These are phyloP conservation scores for Camptogramma bilineatum DNA, from an alignment of 2,888 invertebrate species.

Conservation along the genomic window DNA sequence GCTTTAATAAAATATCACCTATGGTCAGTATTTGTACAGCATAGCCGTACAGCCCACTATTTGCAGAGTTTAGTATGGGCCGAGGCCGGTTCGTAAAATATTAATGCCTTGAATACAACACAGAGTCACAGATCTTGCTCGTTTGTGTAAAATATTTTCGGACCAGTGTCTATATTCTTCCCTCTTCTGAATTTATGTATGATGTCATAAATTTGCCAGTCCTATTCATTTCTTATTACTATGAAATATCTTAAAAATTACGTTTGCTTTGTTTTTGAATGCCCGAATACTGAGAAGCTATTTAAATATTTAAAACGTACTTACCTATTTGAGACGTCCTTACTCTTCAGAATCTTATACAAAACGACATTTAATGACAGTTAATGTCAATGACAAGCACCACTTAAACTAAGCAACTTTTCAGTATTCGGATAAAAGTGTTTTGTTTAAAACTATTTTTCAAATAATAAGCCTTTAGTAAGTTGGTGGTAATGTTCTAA, in stretches of 20 bases:
- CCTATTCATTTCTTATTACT: not conserved
- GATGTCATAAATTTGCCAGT: not conserved
- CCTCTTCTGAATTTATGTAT: conserved; percentile 20
- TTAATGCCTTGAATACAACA: conserved; percentile 14
- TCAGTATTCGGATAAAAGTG: too few relatives aligned
- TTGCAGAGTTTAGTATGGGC: conserved; percentile 19
- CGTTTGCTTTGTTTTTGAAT: too few relatives aligned
- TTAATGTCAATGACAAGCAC: too few relatives aligned
- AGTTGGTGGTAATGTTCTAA: too few relatives aligned
- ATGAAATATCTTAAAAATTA: not conserved
- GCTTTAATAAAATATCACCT: not conserved
- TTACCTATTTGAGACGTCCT: too few relatives aligned
- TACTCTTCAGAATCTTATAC: too few relatives aligned
- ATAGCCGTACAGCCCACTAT: conserved; percentile 1
- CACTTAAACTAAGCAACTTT: too few relatives aligned
- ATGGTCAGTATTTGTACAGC: not conserved
- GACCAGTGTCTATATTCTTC: not conserved
- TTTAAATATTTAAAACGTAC: too few relatives aligned
- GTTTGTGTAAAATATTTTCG: conserved; percentile 19
- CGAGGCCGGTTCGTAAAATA: conserved; percentile 19
- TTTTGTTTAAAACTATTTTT: too few relatives aligned
- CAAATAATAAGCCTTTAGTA: too few relatives aligned
- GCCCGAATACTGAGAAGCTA: too few relatives aligned
- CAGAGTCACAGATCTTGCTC: not conserved
- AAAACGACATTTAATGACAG: too few relatives aligned